Conservation (phyloP, 1,140 invertebrate species). For the Calliphora vicina region DNA sequence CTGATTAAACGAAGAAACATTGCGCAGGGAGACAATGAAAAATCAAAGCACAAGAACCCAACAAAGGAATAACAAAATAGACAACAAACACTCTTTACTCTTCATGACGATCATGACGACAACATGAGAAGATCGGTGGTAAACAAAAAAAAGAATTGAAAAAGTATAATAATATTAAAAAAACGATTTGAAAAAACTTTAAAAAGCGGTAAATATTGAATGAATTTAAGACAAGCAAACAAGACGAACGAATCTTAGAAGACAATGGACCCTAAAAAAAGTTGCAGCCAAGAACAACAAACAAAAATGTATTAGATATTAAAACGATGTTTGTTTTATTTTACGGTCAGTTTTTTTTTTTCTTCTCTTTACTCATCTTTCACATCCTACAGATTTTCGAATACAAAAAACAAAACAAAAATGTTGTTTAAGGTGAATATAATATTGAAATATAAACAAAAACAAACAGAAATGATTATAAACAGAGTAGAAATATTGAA, state of each 20-base stretch:
- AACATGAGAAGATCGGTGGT: not conserved
- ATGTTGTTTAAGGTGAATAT: too few species aligned
- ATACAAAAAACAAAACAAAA: too few species aligned
- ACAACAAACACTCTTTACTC: not conserved
- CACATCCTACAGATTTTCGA: too few species aligned
- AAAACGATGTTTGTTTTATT: not conserved
- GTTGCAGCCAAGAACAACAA: not conserved
- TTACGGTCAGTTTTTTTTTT: not conserved
- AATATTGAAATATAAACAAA: too few species aligned
- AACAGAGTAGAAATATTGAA: not conserved
- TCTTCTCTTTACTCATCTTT: not conserved
- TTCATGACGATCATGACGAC: not conserved
- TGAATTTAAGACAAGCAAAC: not conserved
- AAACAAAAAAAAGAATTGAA: not conserved
- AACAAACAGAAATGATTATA: not conserved
- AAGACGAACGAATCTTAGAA: not conserved
- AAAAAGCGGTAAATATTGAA: not conserved
- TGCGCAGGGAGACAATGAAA: constrained; percentile 13
- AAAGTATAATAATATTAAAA: not conserved
- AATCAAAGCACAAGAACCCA: constrained; percentile 6
- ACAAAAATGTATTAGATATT: not conserved
- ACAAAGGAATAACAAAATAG: not conserved
- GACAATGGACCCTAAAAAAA: not conserved
- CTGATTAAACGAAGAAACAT: not conserved
- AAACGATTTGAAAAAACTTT: not conserved